Percentiles rank a stretch among this genome's conserved stretches.
phyloP scores from a whole-genome alignment of 2,888 invertebrate species.

The Mantis religiosa region DNA sequence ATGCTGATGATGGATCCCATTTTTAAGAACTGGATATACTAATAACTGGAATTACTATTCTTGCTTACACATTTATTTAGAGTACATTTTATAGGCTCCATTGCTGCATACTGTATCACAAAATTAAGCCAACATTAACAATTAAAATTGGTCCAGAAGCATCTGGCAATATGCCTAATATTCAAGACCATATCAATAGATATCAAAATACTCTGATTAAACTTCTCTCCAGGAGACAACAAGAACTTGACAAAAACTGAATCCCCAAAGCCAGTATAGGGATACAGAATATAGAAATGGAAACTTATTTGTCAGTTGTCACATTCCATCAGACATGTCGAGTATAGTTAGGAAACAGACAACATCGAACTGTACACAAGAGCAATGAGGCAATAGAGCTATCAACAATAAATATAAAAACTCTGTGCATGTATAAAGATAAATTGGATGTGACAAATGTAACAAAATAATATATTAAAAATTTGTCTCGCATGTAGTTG shows the following conservation, averaged over 20 bases:
- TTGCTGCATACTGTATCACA: neutral
- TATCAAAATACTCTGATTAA: neutral
- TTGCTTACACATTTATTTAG: neutral
- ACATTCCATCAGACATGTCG: conserved; percentile 9
- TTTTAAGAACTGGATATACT: neutral
- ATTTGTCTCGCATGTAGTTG: conserved; percentile 7
- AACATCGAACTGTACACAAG: conserved; percentile 25
- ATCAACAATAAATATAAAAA: conserved; percentile 17
- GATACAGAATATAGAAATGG: neutral
- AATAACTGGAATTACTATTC: neutral
- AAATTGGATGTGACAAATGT: conserved; percentile 16
- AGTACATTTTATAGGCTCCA: neutral
- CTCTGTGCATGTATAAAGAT: conserved; percentile 22
- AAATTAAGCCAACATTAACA: conserved; percentile 7
- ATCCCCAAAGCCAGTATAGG: neutral
- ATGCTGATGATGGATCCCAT: neutral
- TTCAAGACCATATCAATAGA: neutral
- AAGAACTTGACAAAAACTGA: neutral
- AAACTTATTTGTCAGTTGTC: conserved; percentile 23
- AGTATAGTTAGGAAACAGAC: conserved; percentile 9
- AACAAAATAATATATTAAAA: conserved; percentile 18
- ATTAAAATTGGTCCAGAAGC: conserved; percentile 4
- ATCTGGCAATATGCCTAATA: neutral
- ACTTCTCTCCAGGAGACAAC: neutral
- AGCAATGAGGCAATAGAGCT: conserved; percentile 14